Evolutionary conservation across 30 jellyfish, hydroid and myxozoan genomes (phyloP).

Genomic region (Clytia hemisphaerica): DNA sequence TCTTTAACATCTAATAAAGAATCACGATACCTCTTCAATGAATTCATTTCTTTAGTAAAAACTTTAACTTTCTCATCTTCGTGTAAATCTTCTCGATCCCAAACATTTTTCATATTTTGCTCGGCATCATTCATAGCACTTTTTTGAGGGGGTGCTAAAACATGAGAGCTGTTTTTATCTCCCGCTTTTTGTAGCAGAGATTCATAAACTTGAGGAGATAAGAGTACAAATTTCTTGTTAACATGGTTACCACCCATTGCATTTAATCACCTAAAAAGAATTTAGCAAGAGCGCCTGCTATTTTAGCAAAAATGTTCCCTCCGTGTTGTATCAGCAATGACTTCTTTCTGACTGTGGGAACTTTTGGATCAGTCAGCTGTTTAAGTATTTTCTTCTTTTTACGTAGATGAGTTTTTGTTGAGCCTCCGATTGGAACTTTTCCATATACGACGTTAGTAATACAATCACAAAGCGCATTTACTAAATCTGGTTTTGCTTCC

Average conservation of each 20-base stretch:
- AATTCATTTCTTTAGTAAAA: no score
- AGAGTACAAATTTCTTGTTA: not conserved
- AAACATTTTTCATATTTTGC: no score
- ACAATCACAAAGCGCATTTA: conserved; percentile 34
- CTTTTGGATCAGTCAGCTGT: not conserved
- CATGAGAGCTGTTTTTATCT: no score
- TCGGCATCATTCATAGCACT: no score
- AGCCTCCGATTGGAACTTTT: not conserved
- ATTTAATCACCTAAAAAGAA: no score
- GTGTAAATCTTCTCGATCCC: no score
- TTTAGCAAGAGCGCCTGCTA: no score
- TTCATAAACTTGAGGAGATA: not conserved
- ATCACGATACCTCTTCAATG: no score
- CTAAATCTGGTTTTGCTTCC: conserved; percentile 11
- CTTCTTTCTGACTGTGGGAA: not conserved
- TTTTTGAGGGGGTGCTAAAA: no score
- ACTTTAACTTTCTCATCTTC: no score
- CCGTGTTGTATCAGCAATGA: conserved; percentile 23
- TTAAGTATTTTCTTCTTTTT: not conserved
- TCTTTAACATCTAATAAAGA: no score
- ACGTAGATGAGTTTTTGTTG: not conserved
- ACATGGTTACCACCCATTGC: no score
- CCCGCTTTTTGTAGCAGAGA: not conserved
- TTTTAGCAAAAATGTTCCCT: not conserved
- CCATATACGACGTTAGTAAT: conserved; percentile 21